phyloP scores from a whole-genome alignment of 2,888 invertebrate genomes.

The Uropetala carovei region DNA sequence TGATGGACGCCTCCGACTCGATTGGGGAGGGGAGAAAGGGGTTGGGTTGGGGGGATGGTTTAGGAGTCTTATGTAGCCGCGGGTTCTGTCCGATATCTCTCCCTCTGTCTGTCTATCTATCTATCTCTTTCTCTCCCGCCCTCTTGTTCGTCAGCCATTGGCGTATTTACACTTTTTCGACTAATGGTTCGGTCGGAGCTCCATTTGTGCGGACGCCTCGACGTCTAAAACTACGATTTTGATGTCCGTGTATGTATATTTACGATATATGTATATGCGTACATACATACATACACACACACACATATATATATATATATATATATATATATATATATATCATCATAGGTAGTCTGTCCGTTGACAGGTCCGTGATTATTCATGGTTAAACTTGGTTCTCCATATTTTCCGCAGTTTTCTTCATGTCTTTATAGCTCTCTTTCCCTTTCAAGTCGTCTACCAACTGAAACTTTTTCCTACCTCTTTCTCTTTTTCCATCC shows the following conservation, averaged over 20 bases:
- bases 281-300: no score
- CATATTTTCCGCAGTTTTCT: no score
- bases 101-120: background rate
- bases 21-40: background rate
- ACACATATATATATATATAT: background rate
- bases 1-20: slow-evolving; percentile 45
- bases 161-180: slow-evolving; percentile 10
- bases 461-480: no score
- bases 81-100: slow-evolving; percentile 9
- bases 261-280: no score
- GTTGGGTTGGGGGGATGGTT: background rate
- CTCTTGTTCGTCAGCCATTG: background rate
- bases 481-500: no score
- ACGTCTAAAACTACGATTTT: background rate
- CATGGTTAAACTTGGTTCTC: no score
- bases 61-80: slow-evolving; percentile 5
- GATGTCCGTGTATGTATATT: no score
- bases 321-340: no score
- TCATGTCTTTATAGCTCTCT: no score
- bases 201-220: background rate
- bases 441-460: no score
- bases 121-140: background rate
- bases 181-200: background rate
- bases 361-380: no score
- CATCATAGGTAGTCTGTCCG: no score